Evolutionary conservation across 1,140 invertebrate species (phyloP).

Genomic region (Heliothis virescens): DNA sequence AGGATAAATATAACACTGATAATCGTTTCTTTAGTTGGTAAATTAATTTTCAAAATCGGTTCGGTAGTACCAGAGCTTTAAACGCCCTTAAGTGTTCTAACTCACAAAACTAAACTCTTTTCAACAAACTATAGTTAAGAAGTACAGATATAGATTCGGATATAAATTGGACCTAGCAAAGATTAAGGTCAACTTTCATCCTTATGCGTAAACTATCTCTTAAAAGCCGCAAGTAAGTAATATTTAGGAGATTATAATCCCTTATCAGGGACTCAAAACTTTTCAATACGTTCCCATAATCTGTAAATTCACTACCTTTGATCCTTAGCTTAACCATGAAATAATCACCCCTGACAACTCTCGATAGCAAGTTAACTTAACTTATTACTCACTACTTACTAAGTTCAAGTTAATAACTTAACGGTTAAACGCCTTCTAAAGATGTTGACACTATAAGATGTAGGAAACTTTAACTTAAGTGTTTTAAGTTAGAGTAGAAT

Average conservation of each 20-base stretch:
- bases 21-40: no score
- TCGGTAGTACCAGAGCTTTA: no score
- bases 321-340: conserved; percentile 25
- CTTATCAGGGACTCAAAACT: background rate
- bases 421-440: conserved; percentile 40
- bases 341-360: conserved; percentile 39
- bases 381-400: conserved; percentile 37
- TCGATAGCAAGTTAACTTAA: conserved; percentile 43
- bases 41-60: no score
- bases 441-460: conserved; percentile 46
- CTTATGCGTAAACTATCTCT: no score
- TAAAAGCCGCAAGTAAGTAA: background rate
- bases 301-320: background rate
- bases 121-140: no score
- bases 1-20: no score
- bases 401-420: conserved; percentile 46
- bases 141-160: no score
- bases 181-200: no score
- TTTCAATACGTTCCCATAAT: background rate
- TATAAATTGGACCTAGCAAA: no score
- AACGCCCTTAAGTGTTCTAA: no score
- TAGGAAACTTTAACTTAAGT: conserved; percentile 33
- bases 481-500: conserved; percentile 38
- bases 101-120: no score
- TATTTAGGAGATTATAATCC: background rate